phyloP scores from a whole-genome alignment of 1,140 invertebrate genomes.

The Branchinecta lindahli region DNA sequence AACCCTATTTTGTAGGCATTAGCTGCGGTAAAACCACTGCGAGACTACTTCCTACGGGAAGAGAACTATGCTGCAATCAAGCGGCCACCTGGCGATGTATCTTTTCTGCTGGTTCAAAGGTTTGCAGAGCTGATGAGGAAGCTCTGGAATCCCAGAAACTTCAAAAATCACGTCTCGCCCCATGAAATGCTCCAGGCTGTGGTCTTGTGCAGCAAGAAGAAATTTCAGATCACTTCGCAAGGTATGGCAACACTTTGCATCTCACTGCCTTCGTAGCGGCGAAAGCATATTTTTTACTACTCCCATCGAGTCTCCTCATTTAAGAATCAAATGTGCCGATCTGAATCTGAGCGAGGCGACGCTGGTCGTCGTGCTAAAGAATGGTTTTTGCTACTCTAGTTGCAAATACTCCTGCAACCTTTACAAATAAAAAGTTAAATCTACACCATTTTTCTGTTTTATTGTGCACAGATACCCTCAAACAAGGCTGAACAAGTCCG shows the following conservation, averaged over 20 bases:
- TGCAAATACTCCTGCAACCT: no score
- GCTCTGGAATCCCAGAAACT: slow-evolving; percentile 97
- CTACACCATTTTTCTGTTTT: no score
- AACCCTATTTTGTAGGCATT: slow-evolving; percentile 47
- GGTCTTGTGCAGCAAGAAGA: slow-evolving; percentile 92
- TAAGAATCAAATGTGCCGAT: no score
- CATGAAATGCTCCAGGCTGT: slow-evolving; percentile 99
- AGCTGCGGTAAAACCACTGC: slow-evolving; percentile 79
- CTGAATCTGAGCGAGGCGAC: no score
- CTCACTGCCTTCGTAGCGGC: background rate
- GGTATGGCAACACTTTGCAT: slow-evolving; percentile 36
- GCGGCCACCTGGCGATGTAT: slow-evolving; percentile 78
- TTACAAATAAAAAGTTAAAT: no score
- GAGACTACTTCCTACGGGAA: slow-evolving; percentile 89
- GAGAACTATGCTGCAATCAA: slow-evolving; percentile 77
- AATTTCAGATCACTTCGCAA: slow-evolving; percentile 96
- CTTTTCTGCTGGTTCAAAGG: slow-evolving; percentile 78
- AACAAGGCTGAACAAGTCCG: no score
- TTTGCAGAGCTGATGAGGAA: slow-evolving; percentile 96
- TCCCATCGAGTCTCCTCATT: no score
- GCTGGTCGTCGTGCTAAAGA: no score
- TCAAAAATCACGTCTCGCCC: slow-evolving; percentile 97
- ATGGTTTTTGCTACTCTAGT: no score
- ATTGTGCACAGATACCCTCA: no score
- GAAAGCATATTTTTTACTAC: no score